These are phyloP conservation scores for Epirrhoe tristata DNA, from an alignment of 2,888 invertebrate species.

Conservation along the genomic window DNA sequence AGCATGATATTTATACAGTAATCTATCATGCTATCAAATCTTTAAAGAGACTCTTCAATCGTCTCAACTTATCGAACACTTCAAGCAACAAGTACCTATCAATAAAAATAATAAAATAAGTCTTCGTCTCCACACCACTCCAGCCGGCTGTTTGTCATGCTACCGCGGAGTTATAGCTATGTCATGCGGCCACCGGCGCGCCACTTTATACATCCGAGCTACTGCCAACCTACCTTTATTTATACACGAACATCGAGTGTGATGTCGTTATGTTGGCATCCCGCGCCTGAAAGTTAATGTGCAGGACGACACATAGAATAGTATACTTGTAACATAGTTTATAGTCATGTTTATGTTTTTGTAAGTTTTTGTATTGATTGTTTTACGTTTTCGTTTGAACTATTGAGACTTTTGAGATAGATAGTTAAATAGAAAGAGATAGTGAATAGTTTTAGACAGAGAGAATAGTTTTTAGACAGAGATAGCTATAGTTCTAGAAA, in stretches of 20 bases:
- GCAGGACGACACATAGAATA: too few relatives aligned
- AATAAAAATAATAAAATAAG: constrained; percentile 42
- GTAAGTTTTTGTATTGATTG: too few relatives aligned
- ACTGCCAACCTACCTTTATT: constrained; percentile 67
- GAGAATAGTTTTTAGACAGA: too few relatives aligned
- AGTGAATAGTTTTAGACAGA: too few relatives aligned
- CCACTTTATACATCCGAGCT: constrained; percentile 84
- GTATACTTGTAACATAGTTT: too few relatives aligned
- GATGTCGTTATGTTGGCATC: constrained; percentile 45
- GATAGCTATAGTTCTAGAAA: too few relatives aligned
- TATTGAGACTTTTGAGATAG: too few relatives aligned
- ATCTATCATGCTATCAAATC: constrained; percentile 14
- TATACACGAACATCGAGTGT: constrained; percentile 53
- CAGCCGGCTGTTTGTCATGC: constrained; percentile 79
- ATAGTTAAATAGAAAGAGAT: too few relatives aligned
- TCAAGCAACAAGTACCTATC: constrained; percentile 27
- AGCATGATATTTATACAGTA: constrained; percentile 8
- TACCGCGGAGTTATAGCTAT: constrained; percentile 83
- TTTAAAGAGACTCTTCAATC: constrained; percentile 16
- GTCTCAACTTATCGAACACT: constrained; percentile 16
- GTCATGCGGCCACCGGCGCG: constrained; percentile 85
- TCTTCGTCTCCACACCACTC: constrained; percentile 63
- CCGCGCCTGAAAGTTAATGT: constrained; percentile 41
- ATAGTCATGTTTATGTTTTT: too few relatives aligned
- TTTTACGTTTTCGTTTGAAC: too few relatives aligned